Percentiles rank a stretch among this genome's conserved stretches.
phyloP scores from a whole-genome alignment of 2,888 invertebrate genomes.

The Himalopsyche japonica region DNA sequence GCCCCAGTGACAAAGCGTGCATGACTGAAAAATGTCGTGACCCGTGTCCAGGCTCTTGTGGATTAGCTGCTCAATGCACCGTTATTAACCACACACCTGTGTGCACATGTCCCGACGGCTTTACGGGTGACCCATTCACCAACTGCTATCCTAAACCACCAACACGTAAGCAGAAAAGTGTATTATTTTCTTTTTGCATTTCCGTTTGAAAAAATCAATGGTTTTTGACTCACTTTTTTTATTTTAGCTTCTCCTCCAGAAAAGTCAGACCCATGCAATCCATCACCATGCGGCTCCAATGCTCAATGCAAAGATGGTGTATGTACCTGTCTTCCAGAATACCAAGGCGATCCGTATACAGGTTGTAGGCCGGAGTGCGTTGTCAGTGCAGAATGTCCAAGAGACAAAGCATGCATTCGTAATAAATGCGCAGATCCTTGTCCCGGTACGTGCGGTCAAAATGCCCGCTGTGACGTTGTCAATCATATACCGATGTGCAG shows the following conservation, averaged over 20 bases:
- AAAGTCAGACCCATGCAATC: conserved; percentile 62
- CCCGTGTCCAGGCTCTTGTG: conserved; percentile 73
- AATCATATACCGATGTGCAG: conserved; percentile 79
- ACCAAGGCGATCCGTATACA: conserved; percentile 67
- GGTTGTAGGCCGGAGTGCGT: conserved; percentile 80
- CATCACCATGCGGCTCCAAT: conserved; percentile 71
- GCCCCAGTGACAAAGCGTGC: conserved; percentile 66
- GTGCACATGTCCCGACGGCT: conserved; percentile 70
- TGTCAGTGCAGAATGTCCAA: conserved; percentile 71
- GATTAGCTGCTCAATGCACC: conserved; percentile 69
- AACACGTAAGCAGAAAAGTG: conserved; percentile 20
- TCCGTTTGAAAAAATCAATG: conserved; percentile 2
- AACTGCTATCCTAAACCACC: conserved; percentile 57
- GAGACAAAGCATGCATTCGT: conserved; percentile 70
- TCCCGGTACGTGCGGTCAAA: conserved; percentile 70
- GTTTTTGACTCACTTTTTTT: conserved; percentile 39
- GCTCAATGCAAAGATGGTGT: conserved; percentile 62
- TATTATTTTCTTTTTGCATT: not conserved
- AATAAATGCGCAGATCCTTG: conserved; percentile 79
- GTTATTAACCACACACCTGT: conserved; percentile 75
- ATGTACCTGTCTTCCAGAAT: conserved; percentile 66
- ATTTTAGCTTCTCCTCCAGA: conserved; percentile 42
- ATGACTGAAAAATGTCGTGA: conserved; percentile 67
- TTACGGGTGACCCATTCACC: conserved; percentile 71
- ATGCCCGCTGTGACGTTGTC: conserved; percentile 72